Base-by-base conservation (phyloP, 2,888 invertebrate genomes). In the Troides oblongomaculatus region DNA sequence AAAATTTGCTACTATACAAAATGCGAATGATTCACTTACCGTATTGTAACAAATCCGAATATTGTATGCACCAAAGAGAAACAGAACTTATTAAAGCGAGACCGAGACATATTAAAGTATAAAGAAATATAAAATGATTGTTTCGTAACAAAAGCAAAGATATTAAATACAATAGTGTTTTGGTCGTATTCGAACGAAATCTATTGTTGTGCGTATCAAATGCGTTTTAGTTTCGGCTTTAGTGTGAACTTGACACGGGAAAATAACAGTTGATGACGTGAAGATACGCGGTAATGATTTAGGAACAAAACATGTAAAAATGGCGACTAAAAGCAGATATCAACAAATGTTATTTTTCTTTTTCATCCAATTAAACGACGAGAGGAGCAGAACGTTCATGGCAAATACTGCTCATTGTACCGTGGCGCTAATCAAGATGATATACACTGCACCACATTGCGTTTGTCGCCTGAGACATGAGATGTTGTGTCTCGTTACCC, bases 231-330 rank as follows among this genome's bases (percentile, higher is more conserved):
- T 76, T 75, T 74, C 76, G 75, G 70, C 62, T 70, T 75, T 81
- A 78, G 74, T 83, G 78, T 84, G 84, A 87, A 86, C 85, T 86
- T 87, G 84, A 86, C 80, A 83, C 77, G 77, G 78, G 72, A 63
- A 62, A 62, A 39, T 39, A 60, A 53, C 18, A 12, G 53, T 18
- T 53, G n/a, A 53, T 18, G 53, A 53, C 53, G n/a, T 53, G 53
- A n/a, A 10, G 53, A 12, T n/a, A 53, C 53, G n/a, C 53, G 18
- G 53, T 53, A n/a, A n/a, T 1, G 53, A 5, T 12, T 53, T 53
- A 0, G n/a, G 53, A n/a, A 53, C n/a, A 53, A 53, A 53, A 53
- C n/a, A 53, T 7, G 18, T n/a, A 18, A 53, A n/a, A 53, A 53
- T 53, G 46, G 12, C 12, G 46, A 46, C 53, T 18, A 53, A 7